phyloP scores from a whole-genome alignment of 2,888 invertebrate species.

The Aromia moschata region DNA sequence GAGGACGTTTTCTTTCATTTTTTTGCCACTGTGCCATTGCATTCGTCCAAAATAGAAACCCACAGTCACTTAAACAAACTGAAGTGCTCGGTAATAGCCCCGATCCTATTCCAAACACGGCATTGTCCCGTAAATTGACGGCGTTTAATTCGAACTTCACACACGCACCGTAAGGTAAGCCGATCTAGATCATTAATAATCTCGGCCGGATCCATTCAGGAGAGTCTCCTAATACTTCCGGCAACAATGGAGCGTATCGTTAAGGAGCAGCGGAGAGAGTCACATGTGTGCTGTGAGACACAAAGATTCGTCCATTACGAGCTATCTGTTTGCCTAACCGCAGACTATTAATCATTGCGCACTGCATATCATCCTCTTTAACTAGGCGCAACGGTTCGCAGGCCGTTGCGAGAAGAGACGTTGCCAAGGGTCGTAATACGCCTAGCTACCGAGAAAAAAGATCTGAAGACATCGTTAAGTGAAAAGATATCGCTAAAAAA shows the following conservation, averaged over 20 bases:
- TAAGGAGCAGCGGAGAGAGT: conserved; percentile 50
- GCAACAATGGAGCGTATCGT: conserved; percentile 57
- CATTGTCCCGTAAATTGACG: conserved; percentile 40
- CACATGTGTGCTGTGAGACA: conserved; percentile 48
- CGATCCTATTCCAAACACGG: conserved; percentile 26
- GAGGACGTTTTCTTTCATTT: too few relatives aligned
- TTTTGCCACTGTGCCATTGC: too few relatives aligned
- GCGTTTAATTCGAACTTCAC: conserved; percentile 53
- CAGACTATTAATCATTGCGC: conserved; percentile 61
- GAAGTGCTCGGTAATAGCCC: conserved; percentile 31
- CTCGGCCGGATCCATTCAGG: conserved; percentile 56
- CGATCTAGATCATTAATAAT: conserved; percentile 62
- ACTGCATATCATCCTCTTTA: conserved; percentile 64
- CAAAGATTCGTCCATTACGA: conserved; percentile 58
- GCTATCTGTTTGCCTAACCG: conserved; percentile 61
- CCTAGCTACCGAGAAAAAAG: too few relatives aligned
- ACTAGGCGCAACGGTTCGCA: conserved; percentile 54
- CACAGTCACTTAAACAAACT: conserved; percentile 36
- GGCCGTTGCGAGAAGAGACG: conserved; percentile 46
- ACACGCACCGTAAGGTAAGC: conserved; percentile 8
- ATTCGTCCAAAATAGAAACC: conserved; percentile 8
- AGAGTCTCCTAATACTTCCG: conserved; percentile 55
- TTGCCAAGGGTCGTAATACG: too few relatives aligned
- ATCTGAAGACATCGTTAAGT: too few relatives aligned
- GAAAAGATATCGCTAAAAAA: too few relatives aligned